phyloP scores from a whole-genome alignment of 2,888 invertebrate genomes.

The Leucania comma region DNA sequence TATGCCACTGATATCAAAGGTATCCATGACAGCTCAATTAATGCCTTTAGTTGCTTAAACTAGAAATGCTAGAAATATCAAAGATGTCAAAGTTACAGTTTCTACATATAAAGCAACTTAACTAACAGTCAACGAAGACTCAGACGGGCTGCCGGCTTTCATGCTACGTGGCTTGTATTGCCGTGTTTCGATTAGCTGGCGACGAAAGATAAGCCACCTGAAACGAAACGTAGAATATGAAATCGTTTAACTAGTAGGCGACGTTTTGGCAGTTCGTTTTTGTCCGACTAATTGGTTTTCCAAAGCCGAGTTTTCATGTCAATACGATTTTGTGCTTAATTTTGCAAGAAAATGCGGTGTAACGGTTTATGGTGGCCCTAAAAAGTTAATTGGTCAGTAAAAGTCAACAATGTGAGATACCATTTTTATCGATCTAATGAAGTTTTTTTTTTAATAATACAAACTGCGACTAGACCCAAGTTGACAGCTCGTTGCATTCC shows the following conservation, averaged over 20 bases:
- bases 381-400: no score
- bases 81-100: background rate
- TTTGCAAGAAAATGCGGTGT: no score
- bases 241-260: background rate
- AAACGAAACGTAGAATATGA: background rate
- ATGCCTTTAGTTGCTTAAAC: background rate
- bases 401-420: no score
- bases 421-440: no score
- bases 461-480: no score
- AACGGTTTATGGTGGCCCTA: no score
- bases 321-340: background rate
- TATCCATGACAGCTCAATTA: background rate
- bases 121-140: no score
- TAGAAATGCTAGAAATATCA: constrained; percentile 12
- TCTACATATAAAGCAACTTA: constrained; percentile 15
- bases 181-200: constrained; percentile 16
- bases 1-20: background rate
- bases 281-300: background rate
- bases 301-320: background rate
- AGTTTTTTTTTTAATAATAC: no score
- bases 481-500: no score
- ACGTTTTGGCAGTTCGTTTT: constrained; percentile 7
- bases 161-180: background rate
- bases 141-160: background rate
- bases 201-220: constrained; percentile 4